Conservation (phyloP, 2,797 vertebrate species). For the Crenichthys baileyi region DNA sequence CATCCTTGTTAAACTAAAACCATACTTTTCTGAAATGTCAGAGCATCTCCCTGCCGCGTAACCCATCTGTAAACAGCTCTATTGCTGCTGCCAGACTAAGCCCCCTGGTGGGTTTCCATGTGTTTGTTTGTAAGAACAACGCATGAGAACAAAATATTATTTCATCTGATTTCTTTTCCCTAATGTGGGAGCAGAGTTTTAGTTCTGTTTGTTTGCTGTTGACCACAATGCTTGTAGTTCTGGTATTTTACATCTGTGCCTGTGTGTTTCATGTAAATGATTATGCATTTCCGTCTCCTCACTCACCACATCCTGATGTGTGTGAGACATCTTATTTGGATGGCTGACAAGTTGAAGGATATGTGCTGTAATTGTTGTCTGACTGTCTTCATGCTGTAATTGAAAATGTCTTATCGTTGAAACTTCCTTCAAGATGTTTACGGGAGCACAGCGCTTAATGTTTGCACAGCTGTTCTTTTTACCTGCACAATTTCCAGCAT, state of each 20-base stretch:
- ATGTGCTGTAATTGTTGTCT: constrained; percentile 72
- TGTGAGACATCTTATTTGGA: constrained; percentile 67
- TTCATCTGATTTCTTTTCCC: constrained; percentile 35
- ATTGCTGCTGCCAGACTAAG: constrained; percentile 53
- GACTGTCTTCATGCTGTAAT: constrained; percentile 65
- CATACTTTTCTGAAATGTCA: constrained; percentile 78
- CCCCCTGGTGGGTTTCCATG: constrained; percentile 49
- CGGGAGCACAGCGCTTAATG: constrained; percentile 49
- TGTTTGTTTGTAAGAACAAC: constrained; percentile 53
- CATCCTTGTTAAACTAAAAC: constrained; percentile 75
- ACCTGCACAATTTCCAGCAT: constrained; percentile 48
- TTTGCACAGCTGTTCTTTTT: constrained; percentile 38
- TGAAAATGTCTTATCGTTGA: constrained; percentile 67
- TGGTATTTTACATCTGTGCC: constrained; percentile 11
- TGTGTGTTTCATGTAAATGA: constrained; percentile 32
- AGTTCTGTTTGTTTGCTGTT: constrained; percentile 13
- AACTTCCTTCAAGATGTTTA: constrained; percentile 58
- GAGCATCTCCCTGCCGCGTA: constrained; percentile 69
- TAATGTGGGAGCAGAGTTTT: constrained; percentile 27
- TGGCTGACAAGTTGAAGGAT: constrained; percentile 68
- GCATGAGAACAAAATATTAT: constrained; percentile 45
- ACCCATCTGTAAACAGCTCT: constrained; percentile 70
- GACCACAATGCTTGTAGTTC: constrained; percentile 28
- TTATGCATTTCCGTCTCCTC: constrained; percentile 30
- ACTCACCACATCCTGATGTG: constrained; percentile 1